Conservation (phyloP, 2,888 invertebrate genomes). For the Halocaridina rubra region DNA sequence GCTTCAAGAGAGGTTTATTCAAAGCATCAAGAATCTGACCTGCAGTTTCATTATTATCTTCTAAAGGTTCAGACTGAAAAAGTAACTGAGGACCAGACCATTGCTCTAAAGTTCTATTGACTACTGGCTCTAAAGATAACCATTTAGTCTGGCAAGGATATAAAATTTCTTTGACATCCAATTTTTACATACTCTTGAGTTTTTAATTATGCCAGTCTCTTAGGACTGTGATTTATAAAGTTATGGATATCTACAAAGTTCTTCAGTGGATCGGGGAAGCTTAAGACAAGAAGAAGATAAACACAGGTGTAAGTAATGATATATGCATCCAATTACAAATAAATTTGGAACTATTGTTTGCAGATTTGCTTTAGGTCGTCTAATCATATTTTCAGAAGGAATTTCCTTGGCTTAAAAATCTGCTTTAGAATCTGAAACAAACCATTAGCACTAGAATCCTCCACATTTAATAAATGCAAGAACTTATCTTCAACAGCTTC, state of each 20-base stretch:
- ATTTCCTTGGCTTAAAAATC: too few species aligned
- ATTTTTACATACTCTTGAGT: too few species aligned
- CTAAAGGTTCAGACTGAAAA: not conserved
- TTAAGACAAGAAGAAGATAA: conserved; percentile 19
- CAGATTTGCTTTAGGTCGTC: not conserved
- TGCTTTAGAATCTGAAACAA: not conserved
- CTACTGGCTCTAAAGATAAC: not conserved
- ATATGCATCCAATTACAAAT: conserved; percentile 22
- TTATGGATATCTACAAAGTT: conserved; percentile 3
- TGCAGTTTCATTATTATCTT: too few species aligned
- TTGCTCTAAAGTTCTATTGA: not conserved
- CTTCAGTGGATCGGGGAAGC: not conserved
- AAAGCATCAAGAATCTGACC: too few species aligned
- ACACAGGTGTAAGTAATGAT: conserved; percentile 18
- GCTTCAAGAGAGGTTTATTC: too few species aligned
- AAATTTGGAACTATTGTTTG: not conserved
- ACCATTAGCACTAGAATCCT: not conserved
- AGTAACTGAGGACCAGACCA: not conserved
- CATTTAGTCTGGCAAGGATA: too few species aligned
- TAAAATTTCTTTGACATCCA: too few species aligned
- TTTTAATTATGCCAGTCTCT: too few species aligned
- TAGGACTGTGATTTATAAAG: not conserved
- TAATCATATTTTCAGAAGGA: too few species aligned
- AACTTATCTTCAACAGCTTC: not conserved
- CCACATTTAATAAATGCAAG: not conserved